Percentiles rank a stretch among this genome's conserved stretches.
These are phyloP conservation scores for Stenodema calcarata DNA, from an alignment of 2,888 invertebrate species.

Conservation along the genomic window DNA sequence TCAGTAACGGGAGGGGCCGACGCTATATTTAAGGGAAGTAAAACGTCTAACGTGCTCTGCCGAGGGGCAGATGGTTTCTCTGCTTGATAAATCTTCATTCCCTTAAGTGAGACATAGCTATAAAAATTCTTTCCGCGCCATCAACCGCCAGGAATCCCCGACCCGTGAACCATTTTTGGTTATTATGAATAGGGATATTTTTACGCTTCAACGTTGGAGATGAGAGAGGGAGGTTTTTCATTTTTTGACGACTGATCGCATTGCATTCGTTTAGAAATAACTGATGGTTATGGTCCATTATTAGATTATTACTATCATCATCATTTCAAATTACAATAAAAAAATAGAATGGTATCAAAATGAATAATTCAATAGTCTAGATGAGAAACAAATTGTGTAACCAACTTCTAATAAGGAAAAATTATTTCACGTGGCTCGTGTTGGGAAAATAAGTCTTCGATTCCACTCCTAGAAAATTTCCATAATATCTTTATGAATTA, in stretches of 20 bases:
- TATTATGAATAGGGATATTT: conserved; percentile 7
- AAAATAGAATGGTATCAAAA: no score
- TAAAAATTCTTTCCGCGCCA: conserved; percentile 38
- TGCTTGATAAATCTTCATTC: conserved; percentile 26
- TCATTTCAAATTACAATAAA: no score
- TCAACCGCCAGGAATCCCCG: conserved; percentile 5
- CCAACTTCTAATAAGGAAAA: no score
- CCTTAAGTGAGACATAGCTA: conserved; percentile 16
- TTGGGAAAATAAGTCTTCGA: no score
- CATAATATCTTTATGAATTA: no score
- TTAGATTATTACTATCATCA: no score
- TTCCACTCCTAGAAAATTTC: no score
- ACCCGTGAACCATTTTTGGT: conserved; percentile 1
- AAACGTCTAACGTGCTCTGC: neutral
- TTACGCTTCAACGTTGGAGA: neutral
- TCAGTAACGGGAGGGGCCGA: neutral
- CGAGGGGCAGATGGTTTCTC: neutral
- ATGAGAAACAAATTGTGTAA: no score
- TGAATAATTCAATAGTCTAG: no score
- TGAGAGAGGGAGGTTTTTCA: neutral
- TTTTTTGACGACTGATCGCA: neutral
- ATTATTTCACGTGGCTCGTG: no score
- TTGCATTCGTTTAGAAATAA: neutral
- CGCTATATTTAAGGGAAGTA: neutral
- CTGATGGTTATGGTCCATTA: no score